Evolutionary conservation across 2,797 vertebrate genomes (phyloP), one percentile per base, ranked within the genome.

Genomic region (Erethizon dorsatum): DNA sequence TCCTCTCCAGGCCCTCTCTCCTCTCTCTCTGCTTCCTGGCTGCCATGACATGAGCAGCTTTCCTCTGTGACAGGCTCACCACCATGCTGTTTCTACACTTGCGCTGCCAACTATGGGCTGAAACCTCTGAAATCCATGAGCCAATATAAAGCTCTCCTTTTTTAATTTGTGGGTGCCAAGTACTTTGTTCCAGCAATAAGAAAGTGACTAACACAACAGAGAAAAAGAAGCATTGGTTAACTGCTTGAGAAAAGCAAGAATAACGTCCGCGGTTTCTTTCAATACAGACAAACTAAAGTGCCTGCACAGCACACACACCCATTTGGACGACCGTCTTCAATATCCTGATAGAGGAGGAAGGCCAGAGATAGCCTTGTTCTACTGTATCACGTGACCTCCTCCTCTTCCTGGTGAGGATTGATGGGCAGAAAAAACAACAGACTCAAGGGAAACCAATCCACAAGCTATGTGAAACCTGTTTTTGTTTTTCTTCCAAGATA

Each of bases 271-370:
- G 45, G 18, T 14, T 57, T 78, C 54, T 78, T 52, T 20, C 4
- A 56, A 18, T 3, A n/a, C 28, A 79, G 75, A 67, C 31, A 6
- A 8, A 33, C 24, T 5, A 33, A 50, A 61, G 8, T 85, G 26
- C 12, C 33, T 17, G 15, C 45, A 67, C 8, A 41, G 28, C 1
- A 6, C 59, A 31, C 0, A 52, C 0, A 0, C 2, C 10, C 31
- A 22, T 54, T 13, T 4, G 24, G 54, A 91, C 93, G 37, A 4
- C 22, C 18, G 47, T 33, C 22, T 37, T 13, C 37, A 59, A 92
- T 20, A 56, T 85, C 17, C 26, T 57, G 50, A 79, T 37, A 56
- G 63, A 71, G 10, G 18, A 1, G 2, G 78, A 7, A 56, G 22
- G 5, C 56, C 65, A 15, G 26, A 54, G 26, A 54, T 31, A 78